Conservation (phyloP, 2,888 invertebrate genomes). For the Gibbula magus region DNA sequence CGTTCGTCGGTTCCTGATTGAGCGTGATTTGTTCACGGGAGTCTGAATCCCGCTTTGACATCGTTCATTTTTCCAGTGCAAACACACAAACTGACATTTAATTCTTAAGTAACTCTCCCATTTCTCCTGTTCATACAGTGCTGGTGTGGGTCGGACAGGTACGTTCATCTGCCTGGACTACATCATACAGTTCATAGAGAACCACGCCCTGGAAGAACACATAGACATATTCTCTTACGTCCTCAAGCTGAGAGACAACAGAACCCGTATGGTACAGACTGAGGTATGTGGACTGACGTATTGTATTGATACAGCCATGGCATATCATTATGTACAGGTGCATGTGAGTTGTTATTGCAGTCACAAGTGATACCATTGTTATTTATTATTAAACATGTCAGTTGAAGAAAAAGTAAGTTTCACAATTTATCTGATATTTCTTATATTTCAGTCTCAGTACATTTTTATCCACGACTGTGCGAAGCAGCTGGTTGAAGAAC, state of each 20-base stretch:
- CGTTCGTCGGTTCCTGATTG: too few species aligned
- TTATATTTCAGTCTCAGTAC: slow-evolving; percentile 51
- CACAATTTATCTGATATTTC: not conserved
- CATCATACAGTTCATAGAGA: slow-evolving; percentile 36
- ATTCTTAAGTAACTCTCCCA: too few species aligned
- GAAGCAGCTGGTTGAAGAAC: slow-evolving; percentile 78
- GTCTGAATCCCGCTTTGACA: too few species aligned
- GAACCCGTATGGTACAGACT: slow-evolving; percentile 54
- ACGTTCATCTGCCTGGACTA: slow-evolving; percentile 46
- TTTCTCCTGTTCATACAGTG: slow-evolving; percentile 65
- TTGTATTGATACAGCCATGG: not conserved
- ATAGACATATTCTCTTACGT: slow-evolving; percentile 55
- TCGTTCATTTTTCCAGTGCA: too few species aligned
- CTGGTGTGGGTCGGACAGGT: slow-evolving; percentile 79
- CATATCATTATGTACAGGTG: not conserved
- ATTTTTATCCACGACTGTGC: slow-evolving; percentile 55
- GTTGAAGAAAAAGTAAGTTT: too few species aligned
- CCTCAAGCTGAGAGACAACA: slow-evolving; percentile 47
- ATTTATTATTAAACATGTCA: too few species aligned
- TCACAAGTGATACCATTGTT: too few species aligned
- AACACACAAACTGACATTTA: too few species aligned
- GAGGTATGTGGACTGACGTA: slow-evolving; percentile 39
- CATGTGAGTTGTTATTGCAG: too few species aligned
- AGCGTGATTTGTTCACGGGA: too few species aligned
- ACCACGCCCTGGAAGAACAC: slow-evolving; percentile 34